phyloP scores from a whole-genome alignment of 2,113 vertebrate species.

The Meriones unguiculatus region DNA sequence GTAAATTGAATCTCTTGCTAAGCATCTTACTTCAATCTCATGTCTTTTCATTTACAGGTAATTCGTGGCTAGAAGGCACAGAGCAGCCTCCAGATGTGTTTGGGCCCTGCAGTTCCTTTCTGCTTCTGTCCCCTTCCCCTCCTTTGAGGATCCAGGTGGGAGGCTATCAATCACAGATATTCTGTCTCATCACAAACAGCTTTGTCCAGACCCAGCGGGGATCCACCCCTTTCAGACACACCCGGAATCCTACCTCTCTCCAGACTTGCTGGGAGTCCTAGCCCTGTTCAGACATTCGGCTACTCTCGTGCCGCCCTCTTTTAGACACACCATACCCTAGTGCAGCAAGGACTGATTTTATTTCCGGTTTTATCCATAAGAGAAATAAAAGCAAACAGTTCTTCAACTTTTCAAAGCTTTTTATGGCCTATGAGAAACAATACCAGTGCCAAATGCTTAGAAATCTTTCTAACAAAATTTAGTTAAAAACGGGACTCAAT shows the following conservation, averaged over 20 bases:
- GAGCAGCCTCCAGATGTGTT: background rate
- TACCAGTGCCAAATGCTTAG: background rate
- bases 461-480: slow-evolving; percentile 26
- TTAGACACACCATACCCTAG: background rate
- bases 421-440: background rate
- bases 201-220: background rate
- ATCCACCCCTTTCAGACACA: background rate
- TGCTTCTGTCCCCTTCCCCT: background rate
- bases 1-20: background rate
- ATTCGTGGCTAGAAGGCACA: background rate
- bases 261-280: background rate
- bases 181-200: background rate
- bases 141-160: background rate
- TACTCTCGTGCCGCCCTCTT: background rate
- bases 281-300: background rate
- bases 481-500: background rate
- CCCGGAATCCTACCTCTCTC: background rate
- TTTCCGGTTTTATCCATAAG: background rate
- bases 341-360: background rate
- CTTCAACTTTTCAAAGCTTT: slow-evolving; percentile 24
- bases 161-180: background rate
- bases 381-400: background rate
- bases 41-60: background rate
- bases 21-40: background rate
- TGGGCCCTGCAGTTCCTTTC: background rate